phyloP scores from a whole-genome alignment of 2,797 vertebrate genomes.

The Neosalanx taihuensis region DNA sequence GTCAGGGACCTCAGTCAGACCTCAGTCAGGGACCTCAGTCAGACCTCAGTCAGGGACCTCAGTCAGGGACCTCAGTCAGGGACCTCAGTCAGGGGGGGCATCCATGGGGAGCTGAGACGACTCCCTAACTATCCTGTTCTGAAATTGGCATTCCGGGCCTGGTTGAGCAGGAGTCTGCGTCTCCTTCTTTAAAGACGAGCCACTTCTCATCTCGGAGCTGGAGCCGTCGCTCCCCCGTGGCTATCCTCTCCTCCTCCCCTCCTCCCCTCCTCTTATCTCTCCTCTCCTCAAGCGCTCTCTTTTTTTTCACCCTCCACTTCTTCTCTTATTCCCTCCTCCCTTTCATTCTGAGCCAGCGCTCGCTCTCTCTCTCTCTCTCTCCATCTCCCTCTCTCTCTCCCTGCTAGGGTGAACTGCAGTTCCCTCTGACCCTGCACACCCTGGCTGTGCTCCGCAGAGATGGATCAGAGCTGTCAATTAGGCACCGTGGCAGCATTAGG shows the following conservation, averaged over 20 bases:
- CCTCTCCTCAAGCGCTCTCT: no score
- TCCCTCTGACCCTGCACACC: constrained; percentile 37
- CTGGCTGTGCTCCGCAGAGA: constrained; percentile 33
- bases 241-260: constrained; percentile 22
- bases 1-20: no score
- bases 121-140: constrained; percentile 12
- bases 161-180: constrained; percentile 17
- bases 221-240: constrained; percentile 10
- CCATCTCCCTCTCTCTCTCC: no score
- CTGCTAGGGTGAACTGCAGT: constrained; percentile 27
- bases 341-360: background rate
- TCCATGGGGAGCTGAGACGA: no score
- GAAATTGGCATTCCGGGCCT: constrained; percentile 24
- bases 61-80: no score
- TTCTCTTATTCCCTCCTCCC: constrained; percentile 11
- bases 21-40: no score
- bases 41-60: no score
- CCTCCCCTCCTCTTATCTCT: constrained; percentile 21
- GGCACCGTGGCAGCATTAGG: constrained; percentile 24
- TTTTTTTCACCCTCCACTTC: background rate
- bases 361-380: background rate
- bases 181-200: constrained; percentile 22
- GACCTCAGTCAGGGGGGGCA: no score
- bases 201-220: constrained; percentile 19
- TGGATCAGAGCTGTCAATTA: constrained; percentile 51